Percentiles rank a stretch among this genome's conserved stretches.
These are phyloP conservation scores for Corvus hawaiiensis DNA, from an alignment of 2,113 vertebrate species.

Conservation along the genomic window DNA sequence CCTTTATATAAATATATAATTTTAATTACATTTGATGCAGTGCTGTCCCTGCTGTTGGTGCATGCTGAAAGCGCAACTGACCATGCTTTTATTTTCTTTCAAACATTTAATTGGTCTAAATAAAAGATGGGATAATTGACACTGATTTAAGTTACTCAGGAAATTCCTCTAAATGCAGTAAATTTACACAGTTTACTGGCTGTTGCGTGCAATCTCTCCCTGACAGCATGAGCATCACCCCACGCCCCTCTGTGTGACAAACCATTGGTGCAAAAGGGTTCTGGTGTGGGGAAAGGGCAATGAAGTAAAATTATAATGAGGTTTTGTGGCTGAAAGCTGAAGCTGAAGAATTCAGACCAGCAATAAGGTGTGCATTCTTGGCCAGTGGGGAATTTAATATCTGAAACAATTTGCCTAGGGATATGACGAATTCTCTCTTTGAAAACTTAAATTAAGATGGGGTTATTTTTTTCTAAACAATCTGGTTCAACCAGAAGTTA, in stretches of 20 bases:
- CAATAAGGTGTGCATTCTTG: constrained; percentile 60
- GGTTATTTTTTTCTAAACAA: constrained; percentile 16
- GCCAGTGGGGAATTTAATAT: constrained; percentile 57
- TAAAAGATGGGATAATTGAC: background rate
- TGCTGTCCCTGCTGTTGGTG: rapidly evolving
- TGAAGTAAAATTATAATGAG: constrained; percentile 18
- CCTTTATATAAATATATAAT: background rate
- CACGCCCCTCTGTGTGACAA: background rate
- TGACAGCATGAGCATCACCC: background rate
- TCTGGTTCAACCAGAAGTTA: constrained; percentile 58
- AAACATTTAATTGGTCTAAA: background rate
- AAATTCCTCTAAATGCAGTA: background rate
- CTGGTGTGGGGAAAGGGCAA: background rate
- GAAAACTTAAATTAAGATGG: constrained; percentile 49
- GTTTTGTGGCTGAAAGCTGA: constrained; percentile 17
- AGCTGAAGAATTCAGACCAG: constrained; percentile 45
- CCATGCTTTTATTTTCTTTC: background rate
- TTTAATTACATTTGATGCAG: background rate
- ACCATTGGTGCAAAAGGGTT: background rate
- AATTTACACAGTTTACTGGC: background rate
- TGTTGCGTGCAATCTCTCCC: rapidly evolving
- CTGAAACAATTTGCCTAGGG: constrained; percentile 60
- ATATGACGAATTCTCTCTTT: constrained; percentile 39
- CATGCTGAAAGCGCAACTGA: background rate
- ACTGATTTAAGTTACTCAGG: background rate